Percentiles rank a stretch among this genome's conserved stretches.
phyloP scores from a whole-genome alignment of 2,113 vertebrate species.

The Thermophis baileyi region DNA sequence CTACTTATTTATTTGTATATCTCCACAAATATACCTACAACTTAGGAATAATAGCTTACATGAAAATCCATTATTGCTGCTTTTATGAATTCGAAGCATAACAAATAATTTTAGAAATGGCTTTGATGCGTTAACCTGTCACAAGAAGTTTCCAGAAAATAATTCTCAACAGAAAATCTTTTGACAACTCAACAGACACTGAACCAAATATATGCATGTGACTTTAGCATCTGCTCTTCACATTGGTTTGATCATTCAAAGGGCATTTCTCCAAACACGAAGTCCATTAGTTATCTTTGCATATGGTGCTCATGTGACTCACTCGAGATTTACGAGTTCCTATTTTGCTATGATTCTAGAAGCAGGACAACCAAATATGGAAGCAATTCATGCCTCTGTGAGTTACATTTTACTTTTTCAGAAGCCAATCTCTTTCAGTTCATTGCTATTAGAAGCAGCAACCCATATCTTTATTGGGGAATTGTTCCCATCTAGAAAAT shows the following conservation, averaged over 20 bases:
- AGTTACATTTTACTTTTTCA: background rate
- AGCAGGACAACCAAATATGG: background rate
- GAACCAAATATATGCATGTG: background rate
- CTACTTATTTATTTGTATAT: too few species aligned
- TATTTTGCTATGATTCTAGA: background rate
- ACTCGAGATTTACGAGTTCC: background rate
- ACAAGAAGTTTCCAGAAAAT: background rate
- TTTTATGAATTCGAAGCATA: background rate
- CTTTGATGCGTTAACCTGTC: background rate
- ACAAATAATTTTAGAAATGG: background rate
- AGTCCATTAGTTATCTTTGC: background rate
- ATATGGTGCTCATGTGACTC: background rate
- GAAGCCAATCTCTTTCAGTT: background rate
- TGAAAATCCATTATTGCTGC: background rate
- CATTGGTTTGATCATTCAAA: background rate
- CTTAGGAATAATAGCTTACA: background rate
- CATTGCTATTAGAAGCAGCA: background rate
- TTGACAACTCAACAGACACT: background rate
- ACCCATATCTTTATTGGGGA: background rate
- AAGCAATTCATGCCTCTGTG: background rate
- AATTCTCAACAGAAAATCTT: background rate
- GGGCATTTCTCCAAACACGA: background rate
- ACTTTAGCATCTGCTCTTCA: background rate
- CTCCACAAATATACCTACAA: background rate
- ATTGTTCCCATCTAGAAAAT: background rate